These are phyloP conservation scores for Myxocyprinus asiaticus DNA, from an alignment of 2,113 vertebrate genomes.

Conservation along the genomic window DNA sequence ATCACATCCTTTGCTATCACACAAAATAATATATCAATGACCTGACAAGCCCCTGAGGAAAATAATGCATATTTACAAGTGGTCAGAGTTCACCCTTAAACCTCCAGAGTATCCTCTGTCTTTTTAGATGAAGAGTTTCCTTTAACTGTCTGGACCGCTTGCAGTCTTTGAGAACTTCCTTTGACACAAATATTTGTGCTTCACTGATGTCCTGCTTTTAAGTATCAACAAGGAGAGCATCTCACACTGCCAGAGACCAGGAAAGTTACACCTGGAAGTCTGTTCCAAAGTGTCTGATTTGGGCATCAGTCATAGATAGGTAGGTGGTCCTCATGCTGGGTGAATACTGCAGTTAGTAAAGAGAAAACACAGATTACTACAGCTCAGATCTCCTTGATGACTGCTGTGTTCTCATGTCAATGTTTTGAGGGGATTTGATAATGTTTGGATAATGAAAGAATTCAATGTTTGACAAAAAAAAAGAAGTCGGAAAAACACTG, in stretches of 20 bases:
- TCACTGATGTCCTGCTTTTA: conserved; percentile 18
- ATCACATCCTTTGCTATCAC: not conserved
- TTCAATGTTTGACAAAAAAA: no score
- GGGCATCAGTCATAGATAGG: conserved; percentile 88
- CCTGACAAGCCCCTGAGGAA: conserved; percentile 2
- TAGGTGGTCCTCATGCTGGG: conserved; percentile 95
- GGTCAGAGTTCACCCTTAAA: not conserved
- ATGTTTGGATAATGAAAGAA: conserved; percentile 1
- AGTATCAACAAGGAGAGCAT: conserved; percentile 40
- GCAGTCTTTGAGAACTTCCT: conserved; percentile 15
- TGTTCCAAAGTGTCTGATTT: conserved; percentile 75
- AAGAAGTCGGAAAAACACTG: conserved; percentile 3
- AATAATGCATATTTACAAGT: conserved; percentile 20
- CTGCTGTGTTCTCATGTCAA: no score
- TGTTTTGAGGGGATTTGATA: not conserved
- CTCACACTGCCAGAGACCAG: conserved; percentile 26
- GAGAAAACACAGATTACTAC: conserved; percentile 16
- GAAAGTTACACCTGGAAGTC: conserved; percentile 80
- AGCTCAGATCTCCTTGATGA: no score
- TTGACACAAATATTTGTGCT: conserved; percentile 10
- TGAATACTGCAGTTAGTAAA: conserved; percentile 82
- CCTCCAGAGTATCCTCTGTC: not conserved
- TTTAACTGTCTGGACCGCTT: not conserved
- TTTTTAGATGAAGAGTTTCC: not conserved
- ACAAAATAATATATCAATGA: not conserved